Evolutionary conservation across 2,113 vertebrate genomes (phyloP).

Genomic region (Burhinus bistriatus): DNA sequence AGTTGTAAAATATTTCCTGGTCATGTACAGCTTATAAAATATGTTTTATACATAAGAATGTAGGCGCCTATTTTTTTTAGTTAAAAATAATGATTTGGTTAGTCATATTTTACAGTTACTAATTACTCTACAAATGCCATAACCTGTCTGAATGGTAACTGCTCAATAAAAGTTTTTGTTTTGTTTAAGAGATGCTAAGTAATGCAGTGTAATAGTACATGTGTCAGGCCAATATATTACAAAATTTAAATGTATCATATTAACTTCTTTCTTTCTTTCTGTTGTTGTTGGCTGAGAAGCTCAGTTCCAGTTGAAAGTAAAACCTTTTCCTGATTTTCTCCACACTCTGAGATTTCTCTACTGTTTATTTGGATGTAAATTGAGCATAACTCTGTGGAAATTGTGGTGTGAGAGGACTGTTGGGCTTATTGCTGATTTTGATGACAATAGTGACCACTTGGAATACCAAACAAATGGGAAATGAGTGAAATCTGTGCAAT

Average conservation of each 20-base stretch:
- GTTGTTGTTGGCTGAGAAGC: slow-evolving; percentile 5
- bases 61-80: slow-evolving; percentile 53
- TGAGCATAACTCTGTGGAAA: not conserved
- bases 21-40: slow-evolving; percentile 64
- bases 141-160: slow-evolving; percentile 49
- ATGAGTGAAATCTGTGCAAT: not conserved
- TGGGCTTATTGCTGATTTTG: not conserved
- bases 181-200: slow-evolving; percentile 54
- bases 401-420: not conserved
- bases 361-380: not conserved
- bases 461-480: not conserved
- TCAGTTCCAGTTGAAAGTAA: not conserved
- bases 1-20: slow-evolving; percentile 60
- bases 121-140: slow-evolving; percentile 52
- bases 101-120: slow-evolving; percentile 44
- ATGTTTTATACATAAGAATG: slow-evolving; percentile 56
- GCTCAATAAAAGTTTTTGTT: slow-evolving; percentile 55
- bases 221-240: slow-evolving; percentile 14
- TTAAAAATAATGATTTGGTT: slow-evolving; percentile 58
- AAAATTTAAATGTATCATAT: not conserved
- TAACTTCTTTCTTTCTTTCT: not conserved
- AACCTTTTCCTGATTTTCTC: not conserved
- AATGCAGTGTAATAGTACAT: slow-evolving; percentile 7
- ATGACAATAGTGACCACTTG: not conserved
- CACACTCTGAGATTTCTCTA: not conserved